phyloP scores from a whole-genome alignment of 2,888 invertebrate genomes.

The Plebejus argus region DNA sequence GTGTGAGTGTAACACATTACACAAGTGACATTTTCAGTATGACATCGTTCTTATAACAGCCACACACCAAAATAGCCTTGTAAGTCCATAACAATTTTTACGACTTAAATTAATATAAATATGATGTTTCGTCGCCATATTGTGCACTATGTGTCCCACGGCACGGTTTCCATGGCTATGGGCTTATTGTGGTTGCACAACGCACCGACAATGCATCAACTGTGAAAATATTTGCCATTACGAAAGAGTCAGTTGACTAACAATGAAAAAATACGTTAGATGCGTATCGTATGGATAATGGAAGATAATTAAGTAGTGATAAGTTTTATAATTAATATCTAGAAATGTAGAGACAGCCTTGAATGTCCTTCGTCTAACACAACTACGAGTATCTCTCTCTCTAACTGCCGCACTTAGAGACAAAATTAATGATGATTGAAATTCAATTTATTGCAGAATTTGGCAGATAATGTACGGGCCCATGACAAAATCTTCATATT shows the following conservation, averaged over 20 bases:
- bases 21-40: too few species aligned
- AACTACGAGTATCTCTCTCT: too few species aligned
- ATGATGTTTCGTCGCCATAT: slow-evolving; percentile 29
- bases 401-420: background rate
- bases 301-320: background rate
- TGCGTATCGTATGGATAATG: background rate
- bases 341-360: background rate
- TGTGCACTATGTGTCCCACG: slow-evolving; percentile 59
- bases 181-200: slow-evolving; percentile 50
- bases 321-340: background rate
- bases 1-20: too few species aligned
- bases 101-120: background rate
- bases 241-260: slow-evolving; percentile 53
- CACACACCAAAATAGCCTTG: background rate
- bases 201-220: slow-evolving; percentile 15
- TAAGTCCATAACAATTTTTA: background rate
- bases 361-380: background rate
- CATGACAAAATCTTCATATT: too few species aligned
- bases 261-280: slow-evolving; percentile 26
- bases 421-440: too few species aligned
- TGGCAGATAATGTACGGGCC: too few species aligned
- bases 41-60: background rate
- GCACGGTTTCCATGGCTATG: slow-evolving; percentile 74
- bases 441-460: too few species aligned
- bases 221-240: slow-evolving; percentile 48